Evolutionary conservation across 2,888 invertebrate genomes (phyloP), one percentile per base, ranked within the genome.

Genomic region (Arrhopalites spinosus): DNA sequence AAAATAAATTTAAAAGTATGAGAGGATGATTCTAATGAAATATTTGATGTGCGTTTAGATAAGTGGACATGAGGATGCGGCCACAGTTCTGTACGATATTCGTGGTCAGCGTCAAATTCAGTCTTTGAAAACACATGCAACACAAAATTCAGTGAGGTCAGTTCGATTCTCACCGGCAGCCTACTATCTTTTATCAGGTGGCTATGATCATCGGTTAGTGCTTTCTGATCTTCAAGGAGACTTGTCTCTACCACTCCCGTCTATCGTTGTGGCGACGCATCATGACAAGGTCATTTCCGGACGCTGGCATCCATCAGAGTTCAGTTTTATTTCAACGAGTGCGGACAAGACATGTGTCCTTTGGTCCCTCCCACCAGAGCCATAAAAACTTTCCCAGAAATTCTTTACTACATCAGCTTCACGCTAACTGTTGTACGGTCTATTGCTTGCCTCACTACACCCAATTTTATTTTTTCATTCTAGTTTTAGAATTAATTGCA

Each of bases 271-370:
- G 1, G 98, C 98, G 2, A 93, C 96, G 81, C 98, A 99, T 85
- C 91, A 93, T 79, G 98, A 99, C 87, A 99, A 99, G 88, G 97
- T 97, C 56, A 98, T 98, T 83, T 97, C 97, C 59, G 97, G 96
- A 74, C 90, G 98, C 83, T 99, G 98, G 98, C 98, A 99, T 86
- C 98, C 99, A 3, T 91, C 92, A 77, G 98, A 99, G 85, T 96
- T 99, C 87, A 95, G 96, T 2, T 99, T 99, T 87, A 89, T 98
- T 78, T 96, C 96, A 76, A 96, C 98, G n/a, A 95, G 96, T 70
- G 98, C 99, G 11, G 99, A 99, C 86, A 95, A 95, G 86, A 96
- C 96, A 8, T 95, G 95, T 53, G 94, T 94, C 0, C 89, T 98
- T 53, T 99, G 98, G 98, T 96, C 96, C 74, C 89, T 98, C 84